Evolutionary conservation across 2,888 invertebrate genomes (phyloP), one percentile per base, ranked within the genome.

Genomic region (Aphodius sticticus): DNA sequence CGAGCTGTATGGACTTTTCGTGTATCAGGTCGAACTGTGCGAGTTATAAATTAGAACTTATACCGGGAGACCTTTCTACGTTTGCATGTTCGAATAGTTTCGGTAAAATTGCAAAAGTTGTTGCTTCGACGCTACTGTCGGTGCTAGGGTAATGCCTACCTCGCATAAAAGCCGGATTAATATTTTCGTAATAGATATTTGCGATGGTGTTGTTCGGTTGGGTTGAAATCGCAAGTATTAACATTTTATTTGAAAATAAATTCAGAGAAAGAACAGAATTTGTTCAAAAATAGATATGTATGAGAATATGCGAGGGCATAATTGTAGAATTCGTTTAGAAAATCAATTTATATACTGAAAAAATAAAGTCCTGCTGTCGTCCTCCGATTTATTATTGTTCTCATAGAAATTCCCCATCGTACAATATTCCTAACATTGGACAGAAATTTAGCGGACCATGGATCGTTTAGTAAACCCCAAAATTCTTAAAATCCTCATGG

Each of bases 11-110:
- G 53, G 53, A 53, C 53, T 53, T 53, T 53, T 53, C 53, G 53
- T 53, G 53, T 53, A 53, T 53, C 53, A 12, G 53, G 53, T 53
- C 53, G 53, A 53, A 53, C 53, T 53, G 53, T 53, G 74, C 35
- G 74, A 74, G 35, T n/a, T 74, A 74, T 74, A 74, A 74, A 74
- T 74, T 74, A 74, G 74, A 74, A 74, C 35, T 74, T 74, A 53
- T 53, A 74, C 36, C 74, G 74, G 74, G 9, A 35, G 36, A 74
- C n/a, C 74, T 74, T 74, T 74, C 37, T 74, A 37, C 74, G 74
- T 37, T 36, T 37, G 74, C 37, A 74, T 74, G 74, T 74, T 74
- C 74, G 35, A 35, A 74, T 26, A 26, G 26, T 26, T 26, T 26
- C 26, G 26, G 26, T 26, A 26, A 74, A 74, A 53, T 53, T 53